Base-by-base conservation (phyloP, 2,113 vertebrate genomes). In the Xiphorhynchus elegans region DNA sequence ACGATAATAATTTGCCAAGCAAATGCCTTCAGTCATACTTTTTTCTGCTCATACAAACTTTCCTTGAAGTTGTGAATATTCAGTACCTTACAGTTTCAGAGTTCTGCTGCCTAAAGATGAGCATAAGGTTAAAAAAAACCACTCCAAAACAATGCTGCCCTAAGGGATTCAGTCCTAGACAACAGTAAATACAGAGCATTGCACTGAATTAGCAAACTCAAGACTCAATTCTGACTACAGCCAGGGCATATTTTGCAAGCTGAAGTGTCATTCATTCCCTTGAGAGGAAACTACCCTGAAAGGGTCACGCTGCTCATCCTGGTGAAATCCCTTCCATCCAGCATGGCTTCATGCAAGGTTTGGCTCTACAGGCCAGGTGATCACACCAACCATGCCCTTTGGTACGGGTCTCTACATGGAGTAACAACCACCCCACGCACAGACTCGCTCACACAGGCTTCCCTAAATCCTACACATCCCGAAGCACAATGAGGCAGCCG, bases 391-490 rank as follows among this genome's bases (percentile, higher is more conserved):
- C 3, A 1, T 5, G 4, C 29, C 62, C 29, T 17, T 10, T 13
- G 23, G 18, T 16, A 18, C 59, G 2, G 23, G 24, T 53, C 28
- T 55, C 67, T 26, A 8, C 20, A 3, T 0, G 5, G 24, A 49
- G 9, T 7, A 0, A 25, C 11, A 21, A 28, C 13, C 10, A 17
- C 49, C 4, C 15, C 16, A 6, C 5, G 4, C 0, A 1, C 2
- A 6, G 10, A 23, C 33, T 31, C 52, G 24, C 53, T 53, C 39
- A 31, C 33, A 15, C 1, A 2, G 21, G 40, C 47, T 37, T 37
- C 53, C 55, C 49, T 20, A 37, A 49, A 33, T 33, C 35, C 53
- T 49, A 4, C 11, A 6, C 0, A 3, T 49, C 69, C 60, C 7
- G 2, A 28, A 33, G 40, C 28, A 20, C 49, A 2, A 12, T 9